Evolutionary conservation across 2,888 invertebrate genomes (phyloP).

Genomic region (Autographa gamma): DNA sequence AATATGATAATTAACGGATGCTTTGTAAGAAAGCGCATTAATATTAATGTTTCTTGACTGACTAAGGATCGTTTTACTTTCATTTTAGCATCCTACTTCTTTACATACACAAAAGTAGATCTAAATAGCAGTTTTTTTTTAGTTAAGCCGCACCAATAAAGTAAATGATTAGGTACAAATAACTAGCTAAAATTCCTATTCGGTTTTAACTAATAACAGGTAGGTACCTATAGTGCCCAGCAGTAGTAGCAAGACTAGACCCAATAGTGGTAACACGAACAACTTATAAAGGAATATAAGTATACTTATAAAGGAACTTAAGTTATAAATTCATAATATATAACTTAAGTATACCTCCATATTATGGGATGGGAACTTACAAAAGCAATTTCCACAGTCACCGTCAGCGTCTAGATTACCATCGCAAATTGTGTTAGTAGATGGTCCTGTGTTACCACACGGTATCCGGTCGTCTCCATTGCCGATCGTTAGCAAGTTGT

Average conservation of each 20-base stretch:
- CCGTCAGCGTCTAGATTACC: constrained; percentile 15
- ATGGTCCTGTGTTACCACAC: constrained; percentile 10
- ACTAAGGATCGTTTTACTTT: background rate
- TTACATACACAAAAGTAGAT: too few relatives aligned
- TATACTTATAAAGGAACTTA: too few relatives aligned
- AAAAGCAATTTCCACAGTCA: constrained; percentile 21
- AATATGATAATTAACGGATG: constrained; percentile 18
- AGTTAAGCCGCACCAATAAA: too few relatives aligned
- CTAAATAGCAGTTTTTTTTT: too few relatives aligned
- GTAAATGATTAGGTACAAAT: too few relatives aligned
- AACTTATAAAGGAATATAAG: too few relatives aligned
- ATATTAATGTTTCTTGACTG: background rate
- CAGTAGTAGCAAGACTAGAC: too few relatives aligned
- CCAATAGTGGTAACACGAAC: too few relatives aligned
- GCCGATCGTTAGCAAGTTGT: constrained; percentile 74
- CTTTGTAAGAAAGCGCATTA: constrained; percentile 26
- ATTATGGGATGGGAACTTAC: constrained; percentile 28
- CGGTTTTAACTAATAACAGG: too few relatives aligned
- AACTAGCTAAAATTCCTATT: too few relatives aligned
- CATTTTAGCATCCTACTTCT: background rate
- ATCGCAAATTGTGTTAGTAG: constrained; percentile 27
- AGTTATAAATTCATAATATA: too few relatives aligned
- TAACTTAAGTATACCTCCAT: constrained; percentile 14
- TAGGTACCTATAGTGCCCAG: too few relatives aligned
- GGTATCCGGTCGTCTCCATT: constrained; percentile 49